Evolutionary conservation across 2,888 invertebrate species (phyloP).

Genomic region (Diaprepes abbreviatus): DNA sequence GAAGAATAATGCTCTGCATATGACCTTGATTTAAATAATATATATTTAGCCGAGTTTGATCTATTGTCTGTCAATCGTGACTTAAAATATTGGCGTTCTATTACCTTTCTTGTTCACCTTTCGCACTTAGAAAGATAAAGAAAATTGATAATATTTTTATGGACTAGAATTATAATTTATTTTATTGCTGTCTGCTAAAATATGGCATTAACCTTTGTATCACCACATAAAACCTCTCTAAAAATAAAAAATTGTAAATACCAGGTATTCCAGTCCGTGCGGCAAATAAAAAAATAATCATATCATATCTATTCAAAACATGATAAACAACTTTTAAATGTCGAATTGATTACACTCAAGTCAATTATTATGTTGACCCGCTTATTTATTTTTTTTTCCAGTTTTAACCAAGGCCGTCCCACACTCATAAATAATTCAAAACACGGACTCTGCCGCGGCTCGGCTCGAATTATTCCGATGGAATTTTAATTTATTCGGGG

Average conservation of each 20-base stretch:
- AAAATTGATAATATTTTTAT: no score
- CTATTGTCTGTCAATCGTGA: no score
- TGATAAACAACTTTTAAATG: slow-evolving; percentile 27
- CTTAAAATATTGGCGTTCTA: no score
- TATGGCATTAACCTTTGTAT: background rate
- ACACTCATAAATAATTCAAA: slow-evolving; percentile 37
- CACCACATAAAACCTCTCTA: background rate
- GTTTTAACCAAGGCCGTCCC: slow-evolving; percentile 27
- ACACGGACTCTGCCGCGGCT: slow-evolving; percentile 10
- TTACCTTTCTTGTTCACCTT: no score
- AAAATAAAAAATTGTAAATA: slow-evolving; percentile 1
- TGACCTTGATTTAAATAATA: no score
- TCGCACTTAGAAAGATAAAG: no score
- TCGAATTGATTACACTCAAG: slow-evolving; percentile 13
- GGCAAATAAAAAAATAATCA: background rate
- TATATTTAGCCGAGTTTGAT: no score
- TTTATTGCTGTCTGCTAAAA: no score
- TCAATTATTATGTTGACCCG: slow-evolving; percentile 30
- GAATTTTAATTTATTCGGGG: slow-evolving; percentile 38
- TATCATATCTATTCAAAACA: slow-evolving; percentile 1
- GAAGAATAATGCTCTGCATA: no score
- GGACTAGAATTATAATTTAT: no score
- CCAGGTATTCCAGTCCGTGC: background rate
- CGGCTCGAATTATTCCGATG: slow-evolving; percentile 10
- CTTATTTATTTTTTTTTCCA: slow-evolving; percentile 32